Evolutionary conservation across 2,113 vertebrate genomes (phyloP), one percentile per base, ranked within the genome.

Genomic region (Lynx canadensis): DNA sequence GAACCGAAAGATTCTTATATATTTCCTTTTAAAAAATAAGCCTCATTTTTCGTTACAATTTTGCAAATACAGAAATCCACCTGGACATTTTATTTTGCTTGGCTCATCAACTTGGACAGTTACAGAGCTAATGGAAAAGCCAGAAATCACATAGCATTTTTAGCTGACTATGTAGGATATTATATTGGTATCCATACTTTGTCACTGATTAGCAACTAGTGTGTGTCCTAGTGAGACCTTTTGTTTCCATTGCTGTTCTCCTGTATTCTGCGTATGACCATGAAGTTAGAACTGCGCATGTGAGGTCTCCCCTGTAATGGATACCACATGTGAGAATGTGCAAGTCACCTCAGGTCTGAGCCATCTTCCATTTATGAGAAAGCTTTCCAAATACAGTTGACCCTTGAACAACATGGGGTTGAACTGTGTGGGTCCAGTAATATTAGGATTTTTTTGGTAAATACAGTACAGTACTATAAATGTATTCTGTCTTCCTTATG

Each of bases 61-160:
- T 71, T 89, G 15, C 50, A 92, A 92, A 78, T 78, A 48, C 9
- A 94, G 25, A 92, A 82, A 21, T 38, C n/a, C 25, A 38, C 45
- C 12, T 57, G 85, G 55, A 5, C 7, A n/a, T 85, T 86, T 81
- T 90, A n/a, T 85, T 86, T 95, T 85, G 45, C 86, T 93, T 89
- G 65, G 27, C 38, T 89, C n/a, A 73, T 69, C 65, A 84, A 36
- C 6, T 48, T 74, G 31, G 55, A 85, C 48, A 66, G 27, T 38
- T 27, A 52, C 5, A 36, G 83, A 92, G 50, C 55, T 69, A 83
- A 41, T 45, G 23, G 63, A 16, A 89, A 84, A 89, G 33, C 60
- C 60, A 83, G 83, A 82, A 83, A 63, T 81, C n/a, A 68, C 11
- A 16, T 7, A 19, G 19, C 14, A 52, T 50, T 68, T 76, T 92